Evolutionary conservation across 2,888 invertebrate genomes (phyloP).

Genomic region (Liposcelis brunnea): DNA sequence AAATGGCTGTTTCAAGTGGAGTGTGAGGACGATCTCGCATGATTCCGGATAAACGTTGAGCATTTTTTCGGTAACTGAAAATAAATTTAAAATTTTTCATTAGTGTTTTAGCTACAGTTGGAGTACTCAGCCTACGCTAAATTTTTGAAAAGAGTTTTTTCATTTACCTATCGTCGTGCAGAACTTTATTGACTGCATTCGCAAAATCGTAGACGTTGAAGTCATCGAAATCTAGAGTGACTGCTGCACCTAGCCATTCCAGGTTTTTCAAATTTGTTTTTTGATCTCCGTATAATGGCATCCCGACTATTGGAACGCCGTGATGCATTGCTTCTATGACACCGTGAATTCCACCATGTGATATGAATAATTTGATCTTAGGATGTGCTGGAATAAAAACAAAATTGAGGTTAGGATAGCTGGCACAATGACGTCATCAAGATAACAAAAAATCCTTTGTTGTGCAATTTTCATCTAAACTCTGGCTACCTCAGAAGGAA

Average conservation of each 20-base stretch:
- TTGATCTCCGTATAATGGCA: slow-evolving; percentile 3
- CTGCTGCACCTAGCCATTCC: neutral
- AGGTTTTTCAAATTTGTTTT: neutral
- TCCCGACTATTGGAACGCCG: slow-evolving; percentile 24
- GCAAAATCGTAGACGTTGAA: slow-evolving; percentile 23
- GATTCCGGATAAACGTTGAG: slow-evolving; percentile 30
- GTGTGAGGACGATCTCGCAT: slow-evolving; percentile 39
- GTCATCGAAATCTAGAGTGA: neutral
- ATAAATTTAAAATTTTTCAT: too few relatives aligned
- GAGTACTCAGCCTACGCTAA: too few relatives aligned
- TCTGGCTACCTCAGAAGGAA: too few relatives aligned
- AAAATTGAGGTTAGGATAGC: too few relatives aligned
- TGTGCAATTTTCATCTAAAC: too few relatives aligned
- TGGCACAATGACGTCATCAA: too few relatives aligned
- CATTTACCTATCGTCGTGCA: slow-evolving; percentile 31
- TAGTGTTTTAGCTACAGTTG: too few relatives aligned
- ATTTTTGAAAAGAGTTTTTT: too few relatives aligned
- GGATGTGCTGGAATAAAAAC: slow-evolving; percentile 24
- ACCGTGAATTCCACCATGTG: slow-evolving; percentile 35
- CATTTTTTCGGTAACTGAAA: slow-evolving; percentile 14
- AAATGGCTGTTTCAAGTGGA: slow-evolving; percentile 41
- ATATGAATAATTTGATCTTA: slow-evolving; percentile 30
- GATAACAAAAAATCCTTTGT: too few relatives aligned
- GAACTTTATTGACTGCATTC: slow-evolving; percentile 24
- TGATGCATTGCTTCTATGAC: slow-evolving; percentile 30